Evolutionary conservation across 2,797 vertebrate genomes (phyloP).

Genomic region (Girardinus metallicus): DNA sequence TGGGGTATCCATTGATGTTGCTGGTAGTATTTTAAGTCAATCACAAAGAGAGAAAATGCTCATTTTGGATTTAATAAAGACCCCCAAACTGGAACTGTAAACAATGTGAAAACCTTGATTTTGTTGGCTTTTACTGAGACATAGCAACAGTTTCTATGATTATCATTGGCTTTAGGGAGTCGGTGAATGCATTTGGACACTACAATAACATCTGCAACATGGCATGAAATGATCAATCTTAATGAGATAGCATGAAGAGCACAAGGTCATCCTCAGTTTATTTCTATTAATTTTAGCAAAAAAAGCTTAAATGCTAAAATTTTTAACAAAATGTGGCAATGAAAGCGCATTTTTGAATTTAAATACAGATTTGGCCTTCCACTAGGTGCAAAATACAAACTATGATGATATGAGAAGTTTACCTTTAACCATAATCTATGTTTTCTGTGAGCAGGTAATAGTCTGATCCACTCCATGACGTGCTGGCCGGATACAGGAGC

Average conservation of each 20-base stretch:
- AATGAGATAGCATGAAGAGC: not conserved
- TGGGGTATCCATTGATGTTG: not conserved
- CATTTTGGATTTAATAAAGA: not conserved
- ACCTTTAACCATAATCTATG: slow-evolving; percentile 36
- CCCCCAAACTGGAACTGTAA: not conserved
- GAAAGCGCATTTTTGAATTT: slow-evolving; percentile 19
- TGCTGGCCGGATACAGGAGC: too few relatives aligned
- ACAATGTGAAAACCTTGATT: not conserved
- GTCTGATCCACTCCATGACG: too few relatives aligned
- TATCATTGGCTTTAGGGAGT: not conserved
- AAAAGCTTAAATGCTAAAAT: slow-evolving; percentile 3
- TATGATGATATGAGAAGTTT: slow-evolving; percentile 29
- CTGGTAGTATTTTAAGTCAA: not conserved
- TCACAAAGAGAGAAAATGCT: not conserved
- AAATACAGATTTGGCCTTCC: slow-evolving; percentile 12
- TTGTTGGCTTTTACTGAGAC: not conserved
- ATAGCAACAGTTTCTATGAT: not conserved
- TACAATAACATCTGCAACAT: not conserved
- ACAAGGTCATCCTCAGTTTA: slow-evolving; percentile 3
- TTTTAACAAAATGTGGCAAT: not conserved
- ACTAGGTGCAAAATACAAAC: slow-evolving; percentile 39
- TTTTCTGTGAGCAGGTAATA: slow-evolving; percentile 44
- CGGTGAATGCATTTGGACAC: not conserved
- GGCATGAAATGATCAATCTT: not conserved
- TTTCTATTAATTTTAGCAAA: slow-evolving; percentile 5